These are phyloP conservation scores for Carcina quercana DNA, from an alignment of 2,888 invertebrate genomes.

Conservation along the genomic window DNA sequence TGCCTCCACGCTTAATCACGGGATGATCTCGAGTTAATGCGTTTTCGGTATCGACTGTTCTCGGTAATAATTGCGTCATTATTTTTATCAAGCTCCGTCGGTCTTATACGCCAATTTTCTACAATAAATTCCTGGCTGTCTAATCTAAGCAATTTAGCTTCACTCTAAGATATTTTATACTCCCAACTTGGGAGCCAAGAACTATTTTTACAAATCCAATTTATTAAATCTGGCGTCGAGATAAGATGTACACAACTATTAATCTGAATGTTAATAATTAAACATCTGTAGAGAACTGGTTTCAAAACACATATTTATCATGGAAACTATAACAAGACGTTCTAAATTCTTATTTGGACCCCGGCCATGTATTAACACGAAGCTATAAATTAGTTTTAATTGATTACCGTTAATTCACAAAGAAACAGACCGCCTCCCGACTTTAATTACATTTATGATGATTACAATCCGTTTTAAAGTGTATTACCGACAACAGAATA, in stretches of 20 bases:
- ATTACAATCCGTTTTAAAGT: constrained; percentile 36
- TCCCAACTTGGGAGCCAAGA: not conserved
- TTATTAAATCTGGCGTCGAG: constrained; percentile 10
- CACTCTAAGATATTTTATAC: not conserved
- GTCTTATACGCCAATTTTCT: not conserved
- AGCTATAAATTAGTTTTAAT: constrained; percentile 58
- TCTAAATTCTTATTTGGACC: constrained; percentile 39
- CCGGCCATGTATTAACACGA: constrained; percentile 34
- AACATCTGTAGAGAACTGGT: constrained; percentile 34
- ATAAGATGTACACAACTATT: constrained; percentile 11
- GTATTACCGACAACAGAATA: no score
- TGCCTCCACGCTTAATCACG: constrained; percentile 61
- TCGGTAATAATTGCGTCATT: constrained; percentile 17
- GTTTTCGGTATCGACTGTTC: constrained; percentile 45
- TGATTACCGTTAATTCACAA: constrained; percentile 59
- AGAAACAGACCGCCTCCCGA: constrained; percentile 46
- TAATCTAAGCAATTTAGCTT: not conserved
- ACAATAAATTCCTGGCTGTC: not conserved
- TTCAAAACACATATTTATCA: constrained; percentile 47
- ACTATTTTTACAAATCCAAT: constrained; percentile 2
- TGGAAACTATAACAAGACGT: constrained; percentile 47
- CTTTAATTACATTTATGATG: constrained; percentile 58
- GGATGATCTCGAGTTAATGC: constrained; percentile 57
- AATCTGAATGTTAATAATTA: constrained; percentile 27
- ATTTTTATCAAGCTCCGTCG: constrained; percentile 6